Conservation (phyloP, 2,888 invertebrate genomes). For the Cotesia congregata region DNA sequence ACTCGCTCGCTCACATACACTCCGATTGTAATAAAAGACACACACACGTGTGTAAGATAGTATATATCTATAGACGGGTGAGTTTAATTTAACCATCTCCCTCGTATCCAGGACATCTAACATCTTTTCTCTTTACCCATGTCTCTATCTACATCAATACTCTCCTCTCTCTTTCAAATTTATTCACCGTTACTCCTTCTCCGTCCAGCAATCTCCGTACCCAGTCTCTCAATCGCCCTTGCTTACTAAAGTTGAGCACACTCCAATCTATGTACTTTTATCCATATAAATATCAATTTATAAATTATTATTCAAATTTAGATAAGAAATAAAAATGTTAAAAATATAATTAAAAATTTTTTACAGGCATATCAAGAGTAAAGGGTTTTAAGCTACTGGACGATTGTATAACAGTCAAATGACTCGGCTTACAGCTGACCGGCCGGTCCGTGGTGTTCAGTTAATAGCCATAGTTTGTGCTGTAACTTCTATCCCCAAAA, state of each 20-base stretch:
- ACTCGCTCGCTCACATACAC: constrained; percentile 17
- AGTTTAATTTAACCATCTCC: constrained; percentile 26
- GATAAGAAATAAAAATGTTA: too few species aligned
- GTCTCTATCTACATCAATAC: constrained; percentile 15
- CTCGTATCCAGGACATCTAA: constrained; percentile 21
- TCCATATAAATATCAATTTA: not conserved
- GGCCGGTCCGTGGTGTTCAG: constrained; percentile 66
- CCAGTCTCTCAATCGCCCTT: constrained; percentile 28
- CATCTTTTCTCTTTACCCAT: constrained; percentile 29
- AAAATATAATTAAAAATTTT: too few species aligned
- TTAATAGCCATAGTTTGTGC: constrained; percentile 65
- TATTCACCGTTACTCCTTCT: constrained; percentile 29
- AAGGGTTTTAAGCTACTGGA: constrained; percentile 38
- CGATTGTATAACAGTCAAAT: constrained; percentile 48
- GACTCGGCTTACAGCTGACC: constrained; percentile 67
- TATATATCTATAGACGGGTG: not conserved
- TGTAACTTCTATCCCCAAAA: constrained; percentile 33
- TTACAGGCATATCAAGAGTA: too few species aligned
- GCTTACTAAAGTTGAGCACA: not conserved
- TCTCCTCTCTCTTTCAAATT: constrained; percentile 26
- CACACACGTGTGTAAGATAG: too few species aligned
- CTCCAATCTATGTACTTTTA: constrained; percentile 21
- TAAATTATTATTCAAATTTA: too few species aligned
- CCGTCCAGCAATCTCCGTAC: constrained; percentile 25
- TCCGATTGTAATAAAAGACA: too few species aligned